Evolutionary conservation across 2,797 vertebrate species (phyloP).

Genomic region (Acipenser ruthenus): DNA sequence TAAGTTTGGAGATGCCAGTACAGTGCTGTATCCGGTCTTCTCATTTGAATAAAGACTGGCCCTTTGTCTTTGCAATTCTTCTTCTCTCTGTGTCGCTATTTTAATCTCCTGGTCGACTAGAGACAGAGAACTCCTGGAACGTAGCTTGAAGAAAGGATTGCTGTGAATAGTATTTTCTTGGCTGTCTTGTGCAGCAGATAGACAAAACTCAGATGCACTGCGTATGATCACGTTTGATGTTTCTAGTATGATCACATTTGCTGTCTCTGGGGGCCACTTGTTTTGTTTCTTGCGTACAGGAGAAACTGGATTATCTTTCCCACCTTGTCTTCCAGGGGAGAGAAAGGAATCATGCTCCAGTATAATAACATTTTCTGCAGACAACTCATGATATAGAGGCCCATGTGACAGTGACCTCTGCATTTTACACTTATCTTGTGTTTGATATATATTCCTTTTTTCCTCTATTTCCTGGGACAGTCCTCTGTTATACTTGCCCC

Average conservation of each 20-base stretch:
- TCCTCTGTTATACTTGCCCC: slow-evolving; percentile 17
- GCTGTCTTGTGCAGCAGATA: slow-evolving; percentile 48
- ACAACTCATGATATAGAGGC: slow-evolving; percentile 45
- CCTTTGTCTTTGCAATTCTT: slow-evolving; percentile 62
- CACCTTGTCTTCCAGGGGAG: slow-evolving; percentile 30
- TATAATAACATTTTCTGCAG: slow-evolving; percentile 54
- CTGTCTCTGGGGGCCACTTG: slow-evolving; percentile 51
- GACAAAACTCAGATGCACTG: slow-evolving; percentile 61
- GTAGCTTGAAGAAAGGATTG: slow-evolving; percentile 71
- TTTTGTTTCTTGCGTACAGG: slow-evolving; percentile 19
- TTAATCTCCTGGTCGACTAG: slow-evolving; percentile 68
- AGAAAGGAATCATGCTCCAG: slow-evolving; percentile 45
- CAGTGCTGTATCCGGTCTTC: slow-evolving; percentile 29
- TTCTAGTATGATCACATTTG: slow-evolving; percentile 59
- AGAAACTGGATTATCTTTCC: slow-evolving; percentile 28
- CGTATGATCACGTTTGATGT: slow-evolving; percentile 64
- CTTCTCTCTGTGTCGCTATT: slow-evolving; percentile 61
- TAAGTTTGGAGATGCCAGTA: slow-evolving; percentile 40
- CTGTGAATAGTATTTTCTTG: slow-evolving; percentile 62
- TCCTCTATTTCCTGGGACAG: slow-evolving; percentile 35
- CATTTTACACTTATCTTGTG: slow-evolving; percentile 28
- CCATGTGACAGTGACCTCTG: slow-evolving; percentile 56
- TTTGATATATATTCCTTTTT: slow-evolving; percentile 35
- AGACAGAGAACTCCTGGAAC: slow-evolving; percentile 62
- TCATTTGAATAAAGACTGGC: slow-evolving; percentile 50